These are phyloP conservation scores for Mormyrus iriodes DNA, from an alignment of 2,113 vertebrate genomes.

Conservation along the genomic window DNA sequence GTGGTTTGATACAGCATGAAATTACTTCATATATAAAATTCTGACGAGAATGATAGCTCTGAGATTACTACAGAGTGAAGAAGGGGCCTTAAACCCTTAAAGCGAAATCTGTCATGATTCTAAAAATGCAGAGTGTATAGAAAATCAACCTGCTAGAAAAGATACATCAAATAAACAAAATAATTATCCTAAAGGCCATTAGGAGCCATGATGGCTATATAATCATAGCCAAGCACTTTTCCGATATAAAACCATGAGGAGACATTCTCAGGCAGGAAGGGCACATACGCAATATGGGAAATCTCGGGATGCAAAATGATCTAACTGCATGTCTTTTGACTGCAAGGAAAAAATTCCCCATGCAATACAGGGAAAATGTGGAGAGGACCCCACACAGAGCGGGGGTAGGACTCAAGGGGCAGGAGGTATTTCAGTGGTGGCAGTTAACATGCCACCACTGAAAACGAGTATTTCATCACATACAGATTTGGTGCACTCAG, in stretches of 20 bases:
- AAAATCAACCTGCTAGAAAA: neutral
- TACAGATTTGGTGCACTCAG: neutral
- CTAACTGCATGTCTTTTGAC: neutral
- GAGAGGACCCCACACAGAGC: too few species aligned
- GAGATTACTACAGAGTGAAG: conserved; percentile 35
- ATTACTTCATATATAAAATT: conserved; percentile 56
- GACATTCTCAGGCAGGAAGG: too few species aligned
- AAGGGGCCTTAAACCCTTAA: neutral
- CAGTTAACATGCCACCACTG: neutral
- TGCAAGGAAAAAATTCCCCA: neutral
- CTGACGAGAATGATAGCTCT: conserved; percentile 34
- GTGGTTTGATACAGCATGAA: conserved; percentile 50
- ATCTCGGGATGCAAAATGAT: neutral
- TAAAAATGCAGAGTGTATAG: neutral
- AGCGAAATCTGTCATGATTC: neutral
- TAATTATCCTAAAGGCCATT: neutral
- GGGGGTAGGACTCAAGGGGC: too few species aligned
- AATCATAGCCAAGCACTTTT: neutral
- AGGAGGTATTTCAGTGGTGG: too few species aligned
- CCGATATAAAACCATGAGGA: neutral
- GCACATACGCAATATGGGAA: neutral
- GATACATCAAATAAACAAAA: neutral
- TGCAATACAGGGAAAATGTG: too few species aligned
- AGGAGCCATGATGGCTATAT: neutral
- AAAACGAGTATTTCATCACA: neutral